Conservation (phyloP, 2,888 invertebrate species). For the Mesorhabditis sp. region DNA sequence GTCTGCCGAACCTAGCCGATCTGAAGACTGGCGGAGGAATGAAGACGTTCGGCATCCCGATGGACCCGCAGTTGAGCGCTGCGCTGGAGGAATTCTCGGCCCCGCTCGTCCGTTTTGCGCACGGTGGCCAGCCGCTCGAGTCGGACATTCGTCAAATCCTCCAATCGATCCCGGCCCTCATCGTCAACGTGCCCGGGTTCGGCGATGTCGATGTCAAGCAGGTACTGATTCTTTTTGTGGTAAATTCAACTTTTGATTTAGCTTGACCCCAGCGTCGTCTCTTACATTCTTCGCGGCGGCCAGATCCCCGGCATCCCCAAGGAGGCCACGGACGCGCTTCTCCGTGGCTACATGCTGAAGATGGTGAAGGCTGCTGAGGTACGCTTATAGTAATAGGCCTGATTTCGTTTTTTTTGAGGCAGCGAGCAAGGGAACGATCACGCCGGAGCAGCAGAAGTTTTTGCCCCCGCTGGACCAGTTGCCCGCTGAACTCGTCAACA, state of each 20-base stretch:
- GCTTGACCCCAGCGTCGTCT: constrained; percentile 48
- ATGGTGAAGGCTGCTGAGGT: constrained; percentile 45
- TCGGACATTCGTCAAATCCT: constrained; percentile 44
- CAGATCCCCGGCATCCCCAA: constrained; percentile 53
- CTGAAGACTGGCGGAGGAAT: too few species aligned
- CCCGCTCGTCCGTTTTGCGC: constrained; percentile 44
- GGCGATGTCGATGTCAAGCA: constrained; percentile 52
- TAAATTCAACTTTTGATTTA: constrained; percentile 20
- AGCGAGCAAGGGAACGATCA: background rate
- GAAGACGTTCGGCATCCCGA: background rate
- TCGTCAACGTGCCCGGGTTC: constrained; percentile 54
- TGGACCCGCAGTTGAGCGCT: background rate
- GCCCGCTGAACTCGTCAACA: constrained; percentile 36
- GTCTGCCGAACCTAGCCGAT: too few species aligned
- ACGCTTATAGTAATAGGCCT: background rate
- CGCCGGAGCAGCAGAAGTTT: constrained; percentile 12
- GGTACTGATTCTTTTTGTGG: constrained; percentile 14
- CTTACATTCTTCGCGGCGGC: constrained; percentile 53
- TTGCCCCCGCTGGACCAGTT: constrained; percentile 41
- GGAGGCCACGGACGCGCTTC: constrained; percentile 44
- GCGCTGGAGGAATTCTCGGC: constrained; percentile 33
- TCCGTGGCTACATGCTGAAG: constrained; percentile 44
- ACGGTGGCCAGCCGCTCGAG: constrained; percentile 40
- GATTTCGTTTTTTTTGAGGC: background rate
- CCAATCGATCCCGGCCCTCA: constrained; percentile 49